Evolutionary conservation across 2,888 invertebrate species (phyloP).

Genomic region (Pinctada fucata): DNA sequence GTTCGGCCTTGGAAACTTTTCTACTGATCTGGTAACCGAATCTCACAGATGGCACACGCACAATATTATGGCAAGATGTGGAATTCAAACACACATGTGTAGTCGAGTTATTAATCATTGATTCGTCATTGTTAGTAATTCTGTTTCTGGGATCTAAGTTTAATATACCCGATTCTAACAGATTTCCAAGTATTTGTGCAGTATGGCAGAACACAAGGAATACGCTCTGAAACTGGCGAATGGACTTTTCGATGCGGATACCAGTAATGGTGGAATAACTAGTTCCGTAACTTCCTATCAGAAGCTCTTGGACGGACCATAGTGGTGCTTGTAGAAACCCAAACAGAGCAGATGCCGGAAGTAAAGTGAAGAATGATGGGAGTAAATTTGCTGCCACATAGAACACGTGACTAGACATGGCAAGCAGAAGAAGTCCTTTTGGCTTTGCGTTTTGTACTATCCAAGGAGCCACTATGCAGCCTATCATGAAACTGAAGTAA

Average conservation of each 20-base stretch:
- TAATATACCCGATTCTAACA: conserved; percentile 62
- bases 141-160: conserved; percentile 53
- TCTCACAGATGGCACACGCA: not conserved
- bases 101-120: not conserved
- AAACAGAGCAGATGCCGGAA: conserved; percentile 64
- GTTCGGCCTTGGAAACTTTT: not conserved
- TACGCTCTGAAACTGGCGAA: conserved; percentile 67
- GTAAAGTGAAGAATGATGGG: conserved; percentile 63
- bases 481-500: conserved; percentile 64
- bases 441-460: conserved; percentile 64
- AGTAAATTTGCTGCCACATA: conserved; percentile 67
- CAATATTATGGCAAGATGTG: not conserved
- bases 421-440: conserved; percentile 63
- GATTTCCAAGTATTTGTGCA: conserved; percentile 68
- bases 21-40: not conserved
- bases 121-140: conserved; percentile 17
- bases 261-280: conserved; percentile 64
- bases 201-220: conserved; percentile 68
- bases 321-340: conserved; percentile 68
- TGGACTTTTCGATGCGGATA: conserved; percentile 61
- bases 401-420: conserved; percentile 66
- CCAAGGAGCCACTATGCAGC: conserved; percentile 60
- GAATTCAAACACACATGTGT: not conserved
- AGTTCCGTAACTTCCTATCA: conserved; percentile 65
- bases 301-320: conserved; percentile 67